Percentiles rank a stretch among this genome's conserved stretches.
Evolutionary conservation across 2,797 vertebrate species (phyloP).

Genomic region (Antennarius maculatus): DNA sequence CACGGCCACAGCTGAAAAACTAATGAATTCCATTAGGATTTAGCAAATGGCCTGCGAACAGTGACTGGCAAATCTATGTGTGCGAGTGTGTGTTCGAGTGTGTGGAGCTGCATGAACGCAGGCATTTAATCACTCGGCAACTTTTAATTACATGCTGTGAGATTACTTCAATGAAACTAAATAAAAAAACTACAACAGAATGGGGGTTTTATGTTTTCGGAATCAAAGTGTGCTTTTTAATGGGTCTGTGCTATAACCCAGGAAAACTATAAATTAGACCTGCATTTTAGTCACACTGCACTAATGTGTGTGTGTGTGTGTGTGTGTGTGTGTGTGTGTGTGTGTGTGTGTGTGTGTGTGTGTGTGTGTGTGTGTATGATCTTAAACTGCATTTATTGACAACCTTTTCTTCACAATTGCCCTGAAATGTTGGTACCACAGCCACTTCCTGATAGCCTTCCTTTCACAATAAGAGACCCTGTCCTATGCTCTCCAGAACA

Average conservation of each 20-base stretch:
- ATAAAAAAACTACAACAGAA: constrained; percentile 54
- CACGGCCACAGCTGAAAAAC: constrained; percentile 71
- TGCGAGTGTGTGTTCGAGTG: constrained; percentile 26
- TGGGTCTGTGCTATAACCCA: constrained; percentile 24
- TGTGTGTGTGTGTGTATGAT: too few species aligned
- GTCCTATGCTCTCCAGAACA: too few species aligned
- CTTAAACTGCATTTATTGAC: too few species aligned
- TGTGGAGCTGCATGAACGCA: constrained; percentile 40
- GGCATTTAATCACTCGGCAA: constrained; percentile 53
- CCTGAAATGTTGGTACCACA: too few species aligned
- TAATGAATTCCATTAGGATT: constrained; percentile 81
- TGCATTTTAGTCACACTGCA: too few species aligned
- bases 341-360: too few species aligned
- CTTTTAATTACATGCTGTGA: constrained; percentile 69
- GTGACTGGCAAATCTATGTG: constrained; percentile 25
- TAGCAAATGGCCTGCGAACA: constrained; percentile 74
- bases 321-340: too few species aligned
- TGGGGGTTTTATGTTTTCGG: too few species aligned
- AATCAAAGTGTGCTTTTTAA: constrained; percentile 19
- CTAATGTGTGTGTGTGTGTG: too few species aligned
- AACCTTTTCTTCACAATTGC: too few species aligned
- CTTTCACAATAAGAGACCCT: too few species aligned
- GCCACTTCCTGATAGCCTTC: too few species aligned
- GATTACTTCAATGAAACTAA: constrained; percentile 54
- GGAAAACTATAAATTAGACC: constrained; percentile 47